phyloP scores from a whole-genome alignment of 2,113 vertebrate genomes.

The Potamarius usumacintae region DNA sequence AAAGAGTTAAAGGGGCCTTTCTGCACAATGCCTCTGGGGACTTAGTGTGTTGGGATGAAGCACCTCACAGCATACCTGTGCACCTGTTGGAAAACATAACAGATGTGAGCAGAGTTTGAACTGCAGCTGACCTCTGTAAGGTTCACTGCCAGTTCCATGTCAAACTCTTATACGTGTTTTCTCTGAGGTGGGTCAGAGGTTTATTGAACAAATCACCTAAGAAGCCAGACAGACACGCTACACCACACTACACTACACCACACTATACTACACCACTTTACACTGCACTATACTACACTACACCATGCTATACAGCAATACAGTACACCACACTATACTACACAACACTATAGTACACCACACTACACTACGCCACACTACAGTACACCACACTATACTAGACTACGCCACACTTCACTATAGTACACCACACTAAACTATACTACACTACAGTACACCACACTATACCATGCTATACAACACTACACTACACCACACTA shows the following conservation, averaged over 20 bases:
- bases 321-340: too few relatives aligned
- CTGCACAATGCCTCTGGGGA: slow-evolving; percentile 26
- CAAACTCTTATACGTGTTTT: background rate
- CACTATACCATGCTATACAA: background rate
- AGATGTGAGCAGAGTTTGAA: background rate
- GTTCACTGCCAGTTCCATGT: background rate
- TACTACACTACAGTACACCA: background rate
- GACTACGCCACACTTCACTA: too few relatives aligned
- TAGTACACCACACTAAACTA: background rate
- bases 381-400: too few relatives aligned
- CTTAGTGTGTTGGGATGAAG: slow-evolving; percentile 53
- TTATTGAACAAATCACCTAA: background rate
- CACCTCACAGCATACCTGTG: slow-evolving; percentile 59
- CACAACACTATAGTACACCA: too few relatives aligned
- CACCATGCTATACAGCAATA: too few relatives aligned
- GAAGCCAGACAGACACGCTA: background rate
- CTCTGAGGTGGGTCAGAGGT: background rate
- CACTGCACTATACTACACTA: too few relatives aligned
- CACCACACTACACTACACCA: too few relatives aligned
- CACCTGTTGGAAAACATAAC: slow-evolving; percentile 58
- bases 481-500: too few relatives aligned
- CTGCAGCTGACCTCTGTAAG: slow-evolving; percentile 30
- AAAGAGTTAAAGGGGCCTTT: background rate
- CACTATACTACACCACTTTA: too few relatives aligned
- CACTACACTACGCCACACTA: too few relatives aligned